Base-by-base conservation (phyloP, 2,888 invertebrate genomes). In the Xylocampa areola region DNA sequence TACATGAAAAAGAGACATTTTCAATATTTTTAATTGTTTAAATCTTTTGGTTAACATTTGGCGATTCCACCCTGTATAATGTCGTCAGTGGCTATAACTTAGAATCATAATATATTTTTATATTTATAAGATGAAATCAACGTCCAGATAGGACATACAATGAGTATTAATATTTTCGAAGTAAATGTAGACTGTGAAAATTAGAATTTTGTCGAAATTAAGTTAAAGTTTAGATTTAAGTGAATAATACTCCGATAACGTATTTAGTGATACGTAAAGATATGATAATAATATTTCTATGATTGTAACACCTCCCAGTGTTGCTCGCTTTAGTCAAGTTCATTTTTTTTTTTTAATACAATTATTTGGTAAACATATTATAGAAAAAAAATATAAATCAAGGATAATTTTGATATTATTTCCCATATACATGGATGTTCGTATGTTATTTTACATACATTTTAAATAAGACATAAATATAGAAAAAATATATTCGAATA, bases 111-210 rank as follows among this genome's bases (percentile, higher is more conserved):
- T 21, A n/a, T 71, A 69, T 71, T 68, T 68, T 74, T 68, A 61
- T 69, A 64, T 57, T 50, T 10, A 48, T 68, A 60, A 66, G 47
- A 51, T 55, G 32, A 57, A 54, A 73, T 54, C 51, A 43, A 59
- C 44, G 57, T 73, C 77, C 75, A 33, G 1, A 13, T 2, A 17
- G 68, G 76, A 69, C 76, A 54, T 48, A 52, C 62, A 75, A 77
- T 69, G 77, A 81, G 81, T 81, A 81, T 81, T 81, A 73, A 70
- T 70, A 66, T 68, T 60, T 67, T 76, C 60, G 62, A 79, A 72
- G 72, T 58, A 35, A 64, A 48, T 19, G 71, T 76, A 73, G 69
- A 71, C 58, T 81, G 80, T 75, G 59, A 68, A 71, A 53, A 50
- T 19, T 67, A 66, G 52, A 44, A 53, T 51, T 5, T 67, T 57